Percentiles rank a stretch among this genome's conserved stretches.
Evolutionary conservation across 2,888 invertebrate genomes (phyloP).

Genomic region (Anarsia innoxiella): DNA sequence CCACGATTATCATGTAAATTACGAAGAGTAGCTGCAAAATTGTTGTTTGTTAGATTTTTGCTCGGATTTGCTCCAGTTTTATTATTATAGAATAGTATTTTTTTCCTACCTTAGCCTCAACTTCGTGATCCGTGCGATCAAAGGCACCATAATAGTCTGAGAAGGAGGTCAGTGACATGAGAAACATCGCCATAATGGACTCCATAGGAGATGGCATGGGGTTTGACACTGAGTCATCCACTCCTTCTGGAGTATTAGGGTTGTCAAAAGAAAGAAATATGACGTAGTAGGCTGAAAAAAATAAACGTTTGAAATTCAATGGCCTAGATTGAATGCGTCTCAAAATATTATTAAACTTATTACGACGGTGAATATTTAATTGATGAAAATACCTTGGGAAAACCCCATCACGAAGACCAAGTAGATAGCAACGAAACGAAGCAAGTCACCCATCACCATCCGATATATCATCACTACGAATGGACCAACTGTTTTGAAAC

Average conservation of each 20-base stretch:
- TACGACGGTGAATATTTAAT: no score
- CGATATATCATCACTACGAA: conserved; percentile 99
- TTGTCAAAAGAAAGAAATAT: conserved; percentile 93
- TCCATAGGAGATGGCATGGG: conserved; percentile 95
- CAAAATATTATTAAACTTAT: no score
- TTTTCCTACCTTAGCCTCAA: conserved; percentile 94
- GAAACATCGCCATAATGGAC: conserved; percentile 97
- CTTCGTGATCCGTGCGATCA: conserved; percentile 90
- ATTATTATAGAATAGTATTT: no score
- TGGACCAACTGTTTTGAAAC: conserved; percentile 98
- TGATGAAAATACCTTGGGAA: conserved; percentile 96
- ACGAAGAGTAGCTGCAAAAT: conserved; percentile 90
- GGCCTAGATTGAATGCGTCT: no score
- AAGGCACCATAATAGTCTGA: conserved; percentile 95
- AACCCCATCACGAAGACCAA: conserved; percentile 98
- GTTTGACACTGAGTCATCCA: conserved; percentile 87
- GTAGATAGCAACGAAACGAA: conserved; percentile 97
- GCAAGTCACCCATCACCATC: conserved; percentile 97
- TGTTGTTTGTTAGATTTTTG: no score
- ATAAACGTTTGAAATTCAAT: no score
- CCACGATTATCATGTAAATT: conserved; percentile 98
- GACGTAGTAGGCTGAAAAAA: conserved; percentile 89
- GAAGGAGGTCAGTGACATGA: conserved; percentile 98
- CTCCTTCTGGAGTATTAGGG: conserved; percentile 86
- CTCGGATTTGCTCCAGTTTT: no score